Evolutionary conservation across 2,113 vertebrate genomes (phyloP).

Genomic region (Gavialis gangeticus): DNA sequence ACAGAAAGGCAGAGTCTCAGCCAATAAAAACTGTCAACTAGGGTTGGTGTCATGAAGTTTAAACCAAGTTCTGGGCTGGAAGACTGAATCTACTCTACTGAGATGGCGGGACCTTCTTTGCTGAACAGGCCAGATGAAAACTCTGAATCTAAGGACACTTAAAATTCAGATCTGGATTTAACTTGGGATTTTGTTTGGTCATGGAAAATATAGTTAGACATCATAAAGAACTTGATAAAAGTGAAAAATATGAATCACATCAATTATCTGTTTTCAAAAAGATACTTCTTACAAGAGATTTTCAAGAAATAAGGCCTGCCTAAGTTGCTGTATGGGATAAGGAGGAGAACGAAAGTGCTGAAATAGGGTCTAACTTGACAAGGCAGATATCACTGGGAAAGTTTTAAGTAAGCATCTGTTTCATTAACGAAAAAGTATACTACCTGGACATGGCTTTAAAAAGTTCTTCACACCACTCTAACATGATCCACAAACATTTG

Average conservation of each 20-base stretch:
- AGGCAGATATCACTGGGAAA: background rate
- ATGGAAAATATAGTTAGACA: background rate
- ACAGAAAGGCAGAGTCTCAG: background rate
- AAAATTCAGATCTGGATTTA: background rate
- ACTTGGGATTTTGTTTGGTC: background rate
- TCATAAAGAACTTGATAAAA: background rate
- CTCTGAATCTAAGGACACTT: background rate
- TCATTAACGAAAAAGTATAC: background rate
- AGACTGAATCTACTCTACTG: background rate
- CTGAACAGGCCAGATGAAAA: background rate
- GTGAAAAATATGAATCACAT: background rate
- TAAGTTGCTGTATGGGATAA: background rate
- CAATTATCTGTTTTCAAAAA: background rate
- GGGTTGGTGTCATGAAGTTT: background rate
- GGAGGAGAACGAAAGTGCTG: background rate
- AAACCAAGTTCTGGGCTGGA: accelerated
- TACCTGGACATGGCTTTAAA: background rate
- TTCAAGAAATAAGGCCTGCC: background rate
- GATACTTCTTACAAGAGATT: background rate
- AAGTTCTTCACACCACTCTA: background rate
- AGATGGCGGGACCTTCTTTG: background rate
- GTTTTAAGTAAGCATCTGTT: background rate
- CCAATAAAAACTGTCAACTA: background rate
- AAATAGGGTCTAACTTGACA: accelerated
- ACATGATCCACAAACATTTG: background rate